Evolutionary conservation across 2,113 vertebrate genomes (phyloP).

Genomic region (Myrmecophaga tridactyla): DNA sequence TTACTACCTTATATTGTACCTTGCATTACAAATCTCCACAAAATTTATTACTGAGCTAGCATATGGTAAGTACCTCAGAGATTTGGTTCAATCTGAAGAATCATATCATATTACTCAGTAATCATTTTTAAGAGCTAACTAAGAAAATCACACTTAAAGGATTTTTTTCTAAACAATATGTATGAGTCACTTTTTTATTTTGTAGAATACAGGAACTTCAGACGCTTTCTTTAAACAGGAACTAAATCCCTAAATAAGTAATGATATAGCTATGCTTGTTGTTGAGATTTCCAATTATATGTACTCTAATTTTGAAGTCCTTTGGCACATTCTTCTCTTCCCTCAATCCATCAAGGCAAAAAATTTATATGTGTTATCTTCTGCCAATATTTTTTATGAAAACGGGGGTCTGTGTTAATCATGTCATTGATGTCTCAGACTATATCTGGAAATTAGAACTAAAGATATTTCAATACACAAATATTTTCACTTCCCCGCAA

Average conservation of each 20-base stretch:
- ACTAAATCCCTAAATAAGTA: not conserved
- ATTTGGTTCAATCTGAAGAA: not conserved
- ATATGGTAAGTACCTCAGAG: not conserved
- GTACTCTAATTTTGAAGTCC: not conserved
- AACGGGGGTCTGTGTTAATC: not conserved
- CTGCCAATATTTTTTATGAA: not conserved
- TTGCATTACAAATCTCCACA: slow-evolving; percentile 41
- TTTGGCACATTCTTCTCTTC: not conserved
- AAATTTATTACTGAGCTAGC: not conserved
- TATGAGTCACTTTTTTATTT: not conserved
- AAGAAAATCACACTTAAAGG: not conserved
- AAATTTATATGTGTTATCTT: not conserved
- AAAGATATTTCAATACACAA: not conserved
- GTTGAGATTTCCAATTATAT: not conserved
- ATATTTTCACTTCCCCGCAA: not conserved
- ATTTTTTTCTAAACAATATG: not conserved
- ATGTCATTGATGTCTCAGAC: not conserved
- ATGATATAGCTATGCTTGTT: not conserved
- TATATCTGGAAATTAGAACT: not conserved
- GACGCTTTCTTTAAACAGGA: not conserved
- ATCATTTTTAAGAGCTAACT: not conserved
- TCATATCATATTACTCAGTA: not conserved
- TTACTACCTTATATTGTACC: not conserved
- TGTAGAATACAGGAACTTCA: not conserved
- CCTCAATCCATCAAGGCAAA: not conserved